A percentile compares a stretch with the other conserved stretches of the same genome.
Conservation (phyloP, 2,888 invertebrate species). For the Macaria notata region DNA sequence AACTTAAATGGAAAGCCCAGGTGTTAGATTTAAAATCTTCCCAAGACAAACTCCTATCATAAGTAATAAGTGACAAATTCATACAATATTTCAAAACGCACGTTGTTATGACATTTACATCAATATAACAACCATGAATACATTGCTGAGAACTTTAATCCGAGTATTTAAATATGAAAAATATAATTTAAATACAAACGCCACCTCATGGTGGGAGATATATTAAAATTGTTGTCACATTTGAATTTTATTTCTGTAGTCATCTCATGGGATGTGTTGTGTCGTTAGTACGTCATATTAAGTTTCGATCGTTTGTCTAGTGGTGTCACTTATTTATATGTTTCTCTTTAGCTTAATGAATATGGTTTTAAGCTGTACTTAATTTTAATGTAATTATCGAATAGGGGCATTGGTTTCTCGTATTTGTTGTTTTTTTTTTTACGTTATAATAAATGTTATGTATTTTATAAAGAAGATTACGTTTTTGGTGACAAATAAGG, state of each 20-base stretch:
- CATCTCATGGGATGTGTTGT: constrained; percentile 13
- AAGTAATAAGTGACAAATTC: constrained; percentile 26
- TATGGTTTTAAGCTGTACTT: no score
- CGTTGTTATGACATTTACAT: constrained; percentile 30
- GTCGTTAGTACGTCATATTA: constrained; percentile 15
- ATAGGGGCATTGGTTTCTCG: no score
- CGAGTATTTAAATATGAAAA: constrained; percentile 22
- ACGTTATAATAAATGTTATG: no score
- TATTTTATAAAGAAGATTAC: no score
- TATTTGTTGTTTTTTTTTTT: no score
- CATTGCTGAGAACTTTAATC: constrained; percentile 27
- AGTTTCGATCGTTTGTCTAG: constrained; percentile 8
- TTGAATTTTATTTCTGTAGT: constrained; percentile 31
- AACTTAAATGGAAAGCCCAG: no score
- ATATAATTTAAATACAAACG: constrained; percentile 32
- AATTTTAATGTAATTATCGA: no score
- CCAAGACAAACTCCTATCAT: no score
- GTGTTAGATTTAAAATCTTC: no score
- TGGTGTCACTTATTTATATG: constrained; percentile 7
- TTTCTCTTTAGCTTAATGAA: background rate
- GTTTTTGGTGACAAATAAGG: no score
- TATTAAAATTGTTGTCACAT: constrained; percentile 34
- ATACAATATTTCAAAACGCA: constrained; percentile 27
- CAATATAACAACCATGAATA: constrained; percentile 25
- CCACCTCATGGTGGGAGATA: constrained; percentile 33